These are phyloP conservation scores for Bolinopsis microptera DNA, from an alignment of 37 sponge, comb jelly and placozoan species.

Conservation along the genomic window DNA sequence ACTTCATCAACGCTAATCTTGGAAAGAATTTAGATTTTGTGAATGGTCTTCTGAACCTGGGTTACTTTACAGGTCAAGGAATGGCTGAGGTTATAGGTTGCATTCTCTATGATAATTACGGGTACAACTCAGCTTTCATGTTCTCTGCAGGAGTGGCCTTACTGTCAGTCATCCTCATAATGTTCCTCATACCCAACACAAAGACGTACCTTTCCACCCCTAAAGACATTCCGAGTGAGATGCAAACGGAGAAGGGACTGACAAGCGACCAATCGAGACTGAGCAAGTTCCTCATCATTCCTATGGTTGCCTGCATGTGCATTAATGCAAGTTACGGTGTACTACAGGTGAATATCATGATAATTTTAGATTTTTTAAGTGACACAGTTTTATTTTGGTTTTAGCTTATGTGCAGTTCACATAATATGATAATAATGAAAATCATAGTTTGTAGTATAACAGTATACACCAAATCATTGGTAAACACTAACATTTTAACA, in stretches of 20 bases:
- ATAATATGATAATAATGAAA: too few relatives aligned
- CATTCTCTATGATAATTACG: neutral
- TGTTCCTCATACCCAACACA: neutral
- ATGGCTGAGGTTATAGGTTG: constrained; percentile 18
- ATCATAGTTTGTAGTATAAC: too few relatives aligned
- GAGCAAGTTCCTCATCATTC: neutral
- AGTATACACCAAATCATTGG: too few relatives aligned
- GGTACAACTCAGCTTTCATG: neutral
- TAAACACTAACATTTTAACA: too few relatives aligned
- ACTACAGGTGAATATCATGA: constrained; percentile 39
- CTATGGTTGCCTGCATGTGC: neutral
- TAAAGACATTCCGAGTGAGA: neutral
- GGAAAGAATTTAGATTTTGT: neutral
- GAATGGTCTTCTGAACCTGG: constrained; percentile 16
- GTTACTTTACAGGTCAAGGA: neutral
- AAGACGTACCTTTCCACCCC: neutral
- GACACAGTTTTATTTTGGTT: neutral
- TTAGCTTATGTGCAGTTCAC: too few relatives aligned
- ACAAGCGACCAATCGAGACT: neutral
- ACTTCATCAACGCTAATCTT: constrained; percentile 31
- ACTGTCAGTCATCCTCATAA: neutral
- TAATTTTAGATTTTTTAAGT: neutral
- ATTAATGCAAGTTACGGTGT: constrained; percentile 1
- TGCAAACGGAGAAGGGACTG: neutral
- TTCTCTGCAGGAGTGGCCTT: neutral